Base-by-base conservation (phyloP, 2,797 vertebrate species). In the Chloroceryle inda region DNA sequence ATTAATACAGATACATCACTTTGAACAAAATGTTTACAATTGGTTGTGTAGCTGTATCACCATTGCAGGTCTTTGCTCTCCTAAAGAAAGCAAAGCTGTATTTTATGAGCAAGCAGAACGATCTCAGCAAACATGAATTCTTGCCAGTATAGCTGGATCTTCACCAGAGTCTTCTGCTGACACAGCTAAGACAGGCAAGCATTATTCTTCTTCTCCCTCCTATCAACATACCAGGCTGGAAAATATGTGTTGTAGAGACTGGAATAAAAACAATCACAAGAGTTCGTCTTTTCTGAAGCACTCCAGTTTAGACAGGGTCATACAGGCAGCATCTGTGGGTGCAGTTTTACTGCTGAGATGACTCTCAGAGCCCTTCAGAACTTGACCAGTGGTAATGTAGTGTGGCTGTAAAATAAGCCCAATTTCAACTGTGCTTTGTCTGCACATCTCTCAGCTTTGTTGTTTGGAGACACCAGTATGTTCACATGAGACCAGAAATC, bases 111-210 rank as follows among this genome's bases (percentile, higher is more conserved):
- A 35, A 79, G 24, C 45, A 71, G 63, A 76, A 81, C 55, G 31
- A 52, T 71, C 67, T 52, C 77, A 85, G 63, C 29, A 85, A 95
- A 79, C 55, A 33, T 2, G 2, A 96, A 74, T 42, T 69, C 71
- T 71, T 3, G 2, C 77, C 86, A 71, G 29, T 22, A 38, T 15
- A 56, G 56, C 80, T 94, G 86, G 69, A 58, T 92, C 63, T 74
- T 81, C 63, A 82, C 77, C 80, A 95, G 80, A 87, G 55, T 59
- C 67, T 94, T 93, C 88, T 96, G 83, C 93, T 96, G 93, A 93
- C 77, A 79, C 63, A 87, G 77, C 92, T 85, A 79, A 88, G 77
- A 66, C 52, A 67, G 63, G 49, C 74, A 69, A 61, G 74, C 56
- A 67, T 79, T 88, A 33, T 82, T 85, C 63, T 85, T 85, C 67